Conservation (phyloP, 2,113 vertebrate species). For the Opisthocomus hoazin region DNA sequence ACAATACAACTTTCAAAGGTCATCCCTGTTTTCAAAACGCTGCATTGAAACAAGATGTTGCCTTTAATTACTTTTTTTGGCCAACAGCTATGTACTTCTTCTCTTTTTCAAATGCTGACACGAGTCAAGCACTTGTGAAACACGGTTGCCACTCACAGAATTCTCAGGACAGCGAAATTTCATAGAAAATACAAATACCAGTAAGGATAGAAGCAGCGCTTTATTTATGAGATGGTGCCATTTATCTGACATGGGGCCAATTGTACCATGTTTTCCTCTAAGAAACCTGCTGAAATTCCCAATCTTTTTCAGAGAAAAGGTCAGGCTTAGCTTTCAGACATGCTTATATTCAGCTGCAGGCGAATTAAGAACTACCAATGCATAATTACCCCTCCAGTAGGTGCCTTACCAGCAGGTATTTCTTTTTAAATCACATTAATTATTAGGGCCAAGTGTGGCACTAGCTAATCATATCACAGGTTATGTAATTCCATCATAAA, state of each 20-base stretch:
- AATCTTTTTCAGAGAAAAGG: neutral
- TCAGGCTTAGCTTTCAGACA: neutral
- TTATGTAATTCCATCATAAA: neutral
- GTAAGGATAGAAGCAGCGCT: neutral
- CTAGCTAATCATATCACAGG: neutral
- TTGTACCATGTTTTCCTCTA: accelerated
- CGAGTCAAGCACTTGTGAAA: neutral
- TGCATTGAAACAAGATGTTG: neutral
- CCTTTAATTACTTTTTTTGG: neutral
- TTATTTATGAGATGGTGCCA: neutral
- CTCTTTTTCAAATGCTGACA: neutral
- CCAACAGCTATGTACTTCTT: neutral
- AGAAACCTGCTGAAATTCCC: neutral
- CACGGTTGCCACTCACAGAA: neutral
- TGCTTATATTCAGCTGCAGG: neutral
- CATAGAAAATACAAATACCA: neutral
- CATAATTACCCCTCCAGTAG: neutral
- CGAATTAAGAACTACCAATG: neutral
- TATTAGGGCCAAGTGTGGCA: neutral
- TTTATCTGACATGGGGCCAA: neutral
- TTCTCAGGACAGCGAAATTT: neutral
- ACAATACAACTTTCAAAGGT: neutral
- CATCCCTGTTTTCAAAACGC: neutral
- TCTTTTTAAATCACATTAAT: neutral
- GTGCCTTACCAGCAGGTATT: neutral